phyloP scores from a whole-genome alignment of 64 coral and sea anemone genomes.

The Porites australiensis region DNA sequence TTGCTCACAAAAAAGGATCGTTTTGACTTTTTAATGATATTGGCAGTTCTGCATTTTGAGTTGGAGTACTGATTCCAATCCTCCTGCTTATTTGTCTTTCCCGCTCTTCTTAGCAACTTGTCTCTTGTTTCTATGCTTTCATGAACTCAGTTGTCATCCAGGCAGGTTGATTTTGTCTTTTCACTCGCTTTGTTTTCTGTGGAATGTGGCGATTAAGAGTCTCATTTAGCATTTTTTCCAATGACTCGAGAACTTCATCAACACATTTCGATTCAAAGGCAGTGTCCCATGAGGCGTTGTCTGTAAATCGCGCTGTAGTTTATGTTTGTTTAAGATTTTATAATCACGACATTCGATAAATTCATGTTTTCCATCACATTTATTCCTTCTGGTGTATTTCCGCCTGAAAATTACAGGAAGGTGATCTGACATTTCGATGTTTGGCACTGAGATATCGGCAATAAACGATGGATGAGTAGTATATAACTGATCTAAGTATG shows the following conservation, averaged over 20 bases:
- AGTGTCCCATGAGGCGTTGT: constrained; percentile 39
- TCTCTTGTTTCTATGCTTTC: constrained; percentile 31
- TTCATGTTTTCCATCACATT: neutral
- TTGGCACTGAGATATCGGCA: constrained; percentile 12
- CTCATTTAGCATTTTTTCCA: constrained; percentile 26
- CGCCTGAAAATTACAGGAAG: constrained; percentile 54
- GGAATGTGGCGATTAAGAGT: constrained; percentile 43
- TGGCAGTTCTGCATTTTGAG: constrained; percentile 16
- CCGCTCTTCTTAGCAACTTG: constrained; percentile 45
- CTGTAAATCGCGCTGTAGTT: neutral
- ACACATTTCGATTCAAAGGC: constrained; percentile 9
- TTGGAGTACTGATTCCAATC: constrained; percentile 23
- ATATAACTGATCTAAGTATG: constrained; percentile 53
- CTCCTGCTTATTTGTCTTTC: neutral
- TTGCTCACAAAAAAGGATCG: constrained; percentile 17
- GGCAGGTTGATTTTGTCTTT: constrained; percentile 38
- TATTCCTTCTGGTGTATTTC: constrained; percentile 49
- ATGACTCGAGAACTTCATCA: constrained; percentile 26
- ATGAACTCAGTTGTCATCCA: constrained; percentile 54
- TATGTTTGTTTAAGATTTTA: constrained; percentile 51
- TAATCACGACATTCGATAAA: constrained; percentile 29
- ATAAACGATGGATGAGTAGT: constrained; percentile 8
- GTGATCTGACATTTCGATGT: constrained; percentile 79
- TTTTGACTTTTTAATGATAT: constrained; percentile 57
- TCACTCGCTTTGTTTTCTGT: constrained; percentile 37